phyloP scores from a whole-genome alignment of 2,113 vertebrate genomes.

The Pteronura brasiliensis region DNA sequence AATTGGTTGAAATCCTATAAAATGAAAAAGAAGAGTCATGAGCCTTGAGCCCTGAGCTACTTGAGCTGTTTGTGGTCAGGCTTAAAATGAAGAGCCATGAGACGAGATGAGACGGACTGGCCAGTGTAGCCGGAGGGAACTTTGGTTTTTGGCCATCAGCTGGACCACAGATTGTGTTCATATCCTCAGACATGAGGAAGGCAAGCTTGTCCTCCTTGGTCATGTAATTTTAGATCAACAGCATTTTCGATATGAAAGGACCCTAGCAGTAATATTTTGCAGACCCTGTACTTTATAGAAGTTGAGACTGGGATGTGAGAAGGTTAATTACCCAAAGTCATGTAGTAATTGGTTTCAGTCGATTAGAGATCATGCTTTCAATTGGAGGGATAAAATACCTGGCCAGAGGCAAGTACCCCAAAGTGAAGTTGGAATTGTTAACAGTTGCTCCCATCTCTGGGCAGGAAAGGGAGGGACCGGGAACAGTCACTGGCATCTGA shows the following conservation, averaged over 20 bases:
- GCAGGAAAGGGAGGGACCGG: neutral
- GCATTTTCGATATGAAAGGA: neutral
- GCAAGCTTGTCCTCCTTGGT: neutral
- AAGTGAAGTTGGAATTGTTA: neutral
- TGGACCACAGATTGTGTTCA: too few species aligned
- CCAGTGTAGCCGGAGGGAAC: neutral
- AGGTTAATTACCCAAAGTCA: neutral
- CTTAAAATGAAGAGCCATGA: neutral
- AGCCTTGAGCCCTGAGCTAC: neutral
- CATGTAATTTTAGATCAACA: neutral
- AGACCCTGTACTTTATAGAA: neutral
- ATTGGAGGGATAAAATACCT: neutral
- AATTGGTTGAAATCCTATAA: neutral
- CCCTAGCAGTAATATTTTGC: neutral
- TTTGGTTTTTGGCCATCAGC: fast-evolving
- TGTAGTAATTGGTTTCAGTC: neutral
- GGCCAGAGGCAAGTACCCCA: neutral
- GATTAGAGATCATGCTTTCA: neutral
- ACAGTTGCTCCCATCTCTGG: neutral
- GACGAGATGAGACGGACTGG: neutral
- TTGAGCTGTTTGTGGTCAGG: neutral
- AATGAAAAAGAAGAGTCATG: neutral
- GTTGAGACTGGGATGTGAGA: neutral
- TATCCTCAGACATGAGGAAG: neutral
- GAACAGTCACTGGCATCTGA: neutral